These are phyloP conservation scores for Dryomyza anilis DNA, from an alignment of 2,888 invertebrate species.

Conservation along the genomic window DNA sequence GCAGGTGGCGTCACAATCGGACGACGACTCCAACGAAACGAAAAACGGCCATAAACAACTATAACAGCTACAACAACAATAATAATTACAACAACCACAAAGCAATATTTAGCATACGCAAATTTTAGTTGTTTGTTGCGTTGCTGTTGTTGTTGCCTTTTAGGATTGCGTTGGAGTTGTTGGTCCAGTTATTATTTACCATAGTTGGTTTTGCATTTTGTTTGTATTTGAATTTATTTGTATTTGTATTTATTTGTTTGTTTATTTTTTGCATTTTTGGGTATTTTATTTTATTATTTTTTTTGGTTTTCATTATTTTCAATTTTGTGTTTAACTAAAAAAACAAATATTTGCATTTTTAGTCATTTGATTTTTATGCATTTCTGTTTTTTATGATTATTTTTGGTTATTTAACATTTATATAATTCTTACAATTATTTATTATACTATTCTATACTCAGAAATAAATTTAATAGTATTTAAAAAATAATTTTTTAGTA, in stretches of 20 bases:
- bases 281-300: not conserved
- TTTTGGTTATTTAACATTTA: no score
- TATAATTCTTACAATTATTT: no score
- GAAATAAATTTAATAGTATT: no score
- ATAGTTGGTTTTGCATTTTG: constrained; percentile 15
- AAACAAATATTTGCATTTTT: no score
- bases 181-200: constrained; percentile 6
- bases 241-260: constrained; percentile 12
- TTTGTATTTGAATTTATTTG: constrained; percentile 14
- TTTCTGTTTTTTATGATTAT: not conserved
- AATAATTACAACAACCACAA: not conserved
- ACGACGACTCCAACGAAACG: not conserved
- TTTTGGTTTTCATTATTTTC: not conserved
- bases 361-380: no score
- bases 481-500: no score
- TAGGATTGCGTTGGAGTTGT: not conserved
- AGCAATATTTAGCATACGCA: not conserved
- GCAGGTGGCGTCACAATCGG: not conserved
- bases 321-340: no score
- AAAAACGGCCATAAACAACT: not conserved
- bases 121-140: not conserved
- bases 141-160: not conserved
- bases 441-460: no score
- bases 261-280: not conserved
- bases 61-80: not conserved